Conservation (phyloP, 2,797 vertebrate genomes). For the Prionace glauca region DNA sequence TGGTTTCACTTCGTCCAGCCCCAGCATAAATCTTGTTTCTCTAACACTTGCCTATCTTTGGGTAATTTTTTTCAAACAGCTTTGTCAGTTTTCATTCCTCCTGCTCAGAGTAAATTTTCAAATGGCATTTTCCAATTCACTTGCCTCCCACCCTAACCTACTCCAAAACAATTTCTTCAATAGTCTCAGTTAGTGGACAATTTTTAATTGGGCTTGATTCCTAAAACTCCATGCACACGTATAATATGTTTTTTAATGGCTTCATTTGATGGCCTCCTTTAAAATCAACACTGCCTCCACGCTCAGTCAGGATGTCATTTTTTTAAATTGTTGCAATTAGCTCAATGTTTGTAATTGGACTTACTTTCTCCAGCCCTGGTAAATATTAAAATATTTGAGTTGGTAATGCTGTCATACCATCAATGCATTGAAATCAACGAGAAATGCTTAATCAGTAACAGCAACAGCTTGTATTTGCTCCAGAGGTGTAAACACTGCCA, state of each 20-base stretch:
- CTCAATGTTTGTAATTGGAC: background rate
- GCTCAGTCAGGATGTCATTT: background rate
- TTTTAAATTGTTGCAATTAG: background rate
- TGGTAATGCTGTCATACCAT: background rate
- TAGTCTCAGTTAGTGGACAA: background rate
- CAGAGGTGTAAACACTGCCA: background rate
- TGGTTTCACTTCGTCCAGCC: background rate
- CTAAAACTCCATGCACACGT: background rate
- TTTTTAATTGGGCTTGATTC: background rate
- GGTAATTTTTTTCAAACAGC: background rate
- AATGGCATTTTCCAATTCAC: background rate
- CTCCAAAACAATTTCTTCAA: background rate
- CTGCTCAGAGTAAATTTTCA: background rate
- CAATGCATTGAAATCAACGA: background rate
- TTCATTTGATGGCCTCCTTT: background rate
- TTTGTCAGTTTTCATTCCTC: background rate
- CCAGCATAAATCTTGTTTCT: background rate
- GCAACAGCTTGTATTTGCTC: background rate
- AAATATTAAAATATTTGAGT: background rate
- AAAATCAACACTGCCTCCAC: background rate
- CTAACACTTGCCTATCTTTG: background rate
- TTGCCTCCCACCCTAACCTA: background rate
- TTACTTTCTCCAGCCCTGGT: background rate
- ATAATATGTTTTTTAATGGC: background rate
- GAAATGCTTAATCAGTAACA: background rate